phyloP scores from a whole-genome alignment of 30 jellyfish, hydroid and myxozoan species.

The Turritopsis rubra region DNA sequence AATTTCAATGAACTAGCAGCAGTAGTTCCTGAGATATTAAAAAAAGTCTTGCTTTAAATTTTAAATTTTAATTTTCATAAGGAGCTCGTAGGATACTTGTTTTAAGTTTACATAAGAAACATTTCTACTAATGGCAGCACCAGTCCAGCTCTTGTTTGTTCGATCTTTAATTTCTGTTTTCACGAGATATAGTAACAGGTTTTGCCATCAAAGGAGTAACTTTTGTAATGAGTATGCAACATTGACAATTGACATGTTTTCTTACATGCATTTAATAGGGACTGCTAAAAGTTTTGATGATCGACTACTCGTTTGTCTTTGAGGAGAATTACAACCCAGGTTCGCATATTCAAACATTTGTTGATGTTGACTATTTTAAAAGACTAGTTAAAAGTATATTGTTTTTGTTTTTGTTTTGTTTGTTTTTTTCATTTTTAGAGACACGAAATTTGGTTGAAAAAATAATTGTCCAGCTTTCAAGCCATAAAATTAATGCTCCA shows the following conservation, averaged over 20 bases:
- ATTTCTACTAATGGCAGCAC: background rate
- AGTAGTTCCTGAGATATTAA: too few species aligned
- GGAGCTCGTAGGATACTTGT: too few species aligned
- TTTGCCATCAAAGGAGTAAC: too few species aligned
- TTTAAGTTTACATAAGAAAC: too few species aligned
- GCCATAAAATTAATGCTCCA: constrained; percentile 32
- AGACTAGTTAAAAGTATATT: background rate
- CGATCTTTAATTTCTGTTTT: too few species aligned
- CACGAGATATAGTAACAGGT: too few species aligned
- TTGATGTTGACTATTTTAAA: background rate
- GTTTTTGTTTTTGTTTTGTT: background rate
- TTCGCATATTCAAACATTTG: background rate
- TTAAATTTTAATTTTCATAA: too few species aligned
- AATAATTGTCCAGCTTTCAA: constrained; percentile 45
- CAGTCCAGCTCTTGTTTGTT: background rate
- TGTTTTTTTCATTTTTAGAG: constrained; percentile 21
- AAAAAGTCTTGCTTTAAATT: too few species aligned
- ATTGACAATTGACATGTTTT: too few species aligned
- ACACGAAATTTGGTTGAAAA: constrained; percentile 32
- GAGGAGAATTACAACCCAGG: background rate
- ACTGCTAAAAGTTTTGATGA: background rate
- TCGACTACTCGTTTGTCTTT: background rate
- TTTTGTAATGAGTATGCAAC: too few species aligned
- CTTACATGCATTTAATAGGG: too few species aligned
- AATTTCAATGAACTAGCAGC: too few species aligned